A percentile compares a stretch with the other conserved stretches of the same genome.
Conservation (phyloP, 2,888 invertebrate genomes). For the Lampropteryx suffumata region DNA sequence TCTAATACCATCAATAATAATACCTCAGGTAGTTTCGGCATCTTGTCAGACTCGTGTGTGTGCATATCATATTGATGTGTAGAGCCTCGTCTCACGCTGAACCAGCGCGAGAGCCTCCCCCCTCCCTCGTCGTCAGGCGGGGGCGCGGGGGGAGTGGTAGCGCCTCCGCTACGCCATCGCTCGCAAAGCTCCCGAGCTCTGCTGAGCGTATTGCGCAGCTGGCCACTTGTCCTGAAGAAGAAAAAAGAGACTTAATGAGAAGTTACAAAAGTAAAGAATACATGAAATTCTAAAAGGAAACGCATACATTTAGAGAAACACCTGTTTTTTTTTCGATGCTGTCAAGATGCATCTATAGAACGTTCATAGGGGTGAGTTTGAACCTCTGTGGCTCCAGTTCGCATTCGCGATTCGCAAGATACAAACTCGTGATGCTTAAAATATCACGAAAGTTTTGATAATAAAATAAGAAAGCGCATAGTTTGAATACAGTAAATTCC, state of each 20-base stretch:
- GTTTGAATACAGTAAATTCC: too few species aligned
- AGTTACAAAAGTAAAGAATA: background rate
- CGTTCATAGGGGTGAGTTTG: too few species aligned
- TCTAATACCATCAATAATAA: slow-evolving; percentile 16
- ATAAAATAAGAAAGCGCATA: too few species aligned
- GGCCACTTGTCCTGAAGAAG: slow-evolving; percentile 86
- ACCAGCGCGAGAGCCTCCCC: slow-evolving; percentile 93
- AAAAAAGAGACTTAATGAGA: background rate
- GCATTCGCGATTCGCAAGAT: too few species aligned
- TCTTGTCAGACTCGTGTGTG: slow-evolving; percentile 80
- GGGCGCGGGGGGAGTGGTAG: slow-evolving; percentile 65
- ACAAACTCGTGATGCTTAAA: too few species aligned
- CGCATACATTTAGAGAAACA: too few species aligned
- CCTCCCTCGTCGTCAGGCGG: slow-evolving; percentile 85
- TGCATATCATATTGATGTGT: slow-evolving; percentile 91
- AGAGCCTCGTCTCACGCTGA: slow-evolving; percentile 92
- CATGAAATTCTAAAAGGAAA: too few species aligned
- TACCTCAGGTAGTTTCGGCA: slow-evolving; percentile 93
- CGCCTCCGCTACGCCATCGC: slow-evolving; percentile 86
- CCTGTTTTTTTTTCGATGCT: too few species aligned
- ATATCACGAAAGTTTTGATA: too few species aligned
- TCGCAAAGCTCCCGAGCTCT: slow-evolving; percentile 92
- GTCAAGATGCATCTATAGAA: too few species aligned
- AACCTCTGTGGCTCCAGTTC: too few species aligned
- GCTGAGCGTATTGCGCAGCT: slow-evolving; percentile 90